Percentiles rank a stretch among this genome's conserved stretches.
Conservation (phyloP, 92 coral and sea anemone genomes). For the Heliopora coerulea region DNA sequence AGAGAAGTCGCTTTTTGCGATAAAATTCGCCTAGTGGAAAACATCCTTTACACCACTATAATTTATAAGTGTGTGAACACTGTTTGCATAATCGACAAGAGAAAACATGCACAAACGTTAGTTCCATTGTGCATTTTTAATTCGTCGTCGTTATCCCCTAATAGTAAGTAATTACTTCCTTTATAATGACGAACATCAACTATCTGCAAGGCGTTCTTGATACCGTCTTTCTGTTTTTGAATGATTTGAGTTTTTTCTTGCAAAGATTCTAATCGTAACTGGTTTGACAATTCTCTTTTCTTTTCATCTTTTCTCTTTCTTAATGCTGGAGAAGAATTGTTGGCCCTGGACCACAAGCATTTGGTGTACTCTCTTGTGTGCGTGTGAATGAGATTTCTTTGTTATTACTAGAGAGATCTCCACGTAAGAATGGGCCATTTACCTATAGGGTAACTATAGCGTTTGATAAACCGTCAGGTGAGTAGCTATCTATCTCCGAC, state of each 20-base stretch:
- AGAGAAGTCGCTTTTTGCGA: too few species aligned
- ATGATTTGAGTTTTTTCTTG: slow-evolving; percentile 53
- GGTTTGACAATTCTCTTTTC: slow-evolving; percentile 67
- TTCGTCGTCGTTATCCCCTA: slow-evolving; percentile 53
- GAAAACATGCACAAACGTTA: slow-evolving; percentile 40
- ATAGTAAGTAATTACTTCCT: slow-evolving; percentile 54
- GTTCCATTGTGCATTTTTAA: slow-evolving; percentile 23
- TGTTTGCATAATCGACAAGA: not conserved
- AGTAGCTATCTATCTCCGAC: too few species aligned
- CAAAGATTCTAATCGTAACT: slow-evolving; percentile 73
- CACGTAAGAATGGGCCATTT: too few species aligned
- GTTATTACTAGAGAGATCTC: not conserved
- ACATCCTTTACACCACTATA: too few species aligned
- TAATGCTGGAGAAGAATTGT: not conserved
- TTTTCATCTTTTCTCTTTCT: not conserved
- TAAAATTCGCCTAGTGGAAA: too few species aligned
- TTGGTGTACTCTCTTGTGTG: too few species aligned
- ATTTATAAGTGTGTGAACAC: too few species aligned
- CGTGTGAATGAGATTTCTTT: too few species aligned
- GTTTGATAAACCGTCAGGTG: too few species aligned
- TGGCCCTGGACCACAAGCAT: not conserved
- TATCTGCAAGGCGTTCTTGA: slow-evolving; percentile 71
- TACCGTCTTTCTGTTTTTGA: slow-evolving; percentile 51
- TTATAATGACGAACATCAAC: slow-evolving; percentile 51
- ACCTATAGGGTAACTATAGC: too few species aligned